Percentiles rank a stretch among this genome's conserved stretches.
phyloP scores from a whole-genome alignment of 2,797 vertebrate genomes.

The Oreortyx pictus region DNA sequence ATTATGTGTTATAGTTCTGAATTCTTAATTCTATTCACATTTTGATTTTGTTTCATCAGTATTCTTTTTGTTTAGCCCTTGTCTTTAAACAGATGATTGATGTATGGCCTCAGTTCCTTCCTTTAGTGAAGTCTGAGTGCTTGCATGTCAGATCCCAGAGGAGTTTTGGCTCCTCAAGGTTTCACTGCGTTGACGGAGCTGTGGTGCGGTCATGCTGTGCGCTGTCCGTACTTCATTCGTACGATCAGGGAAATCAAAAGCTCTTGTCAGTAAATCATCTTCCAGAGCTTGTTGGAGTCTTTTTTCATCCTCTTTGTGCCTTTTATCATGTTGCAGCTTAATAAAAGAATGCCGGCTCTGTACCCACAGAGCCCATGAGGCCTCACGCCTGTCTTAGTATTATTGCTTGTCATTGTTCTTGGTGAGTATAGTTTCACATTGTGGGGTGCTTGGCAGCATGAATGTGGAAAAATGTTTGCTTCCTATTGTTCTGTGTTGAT shows the following conservation, averaged over 20 bases:
- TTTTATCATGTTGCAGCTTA: background rate
- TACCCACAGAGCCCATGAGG: background rate
- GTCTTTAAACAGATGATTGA: background rate
- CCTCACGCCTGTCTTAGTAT: background rate
- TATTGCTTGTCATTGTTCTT: background rate
- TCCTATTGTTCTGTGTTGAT: background rate
- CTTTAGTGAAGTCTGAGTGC: background rate
- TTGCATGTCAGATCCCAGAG: rapidly evolving
- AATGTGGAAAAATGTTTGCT: background rate
- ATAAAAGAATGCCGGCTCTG: background rate
- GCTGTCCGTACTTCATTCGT: background rate
- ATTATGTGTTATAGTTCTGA: background rate
- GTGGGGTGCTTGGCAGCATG: background rate
- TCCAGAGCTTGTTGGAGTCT: background rate
- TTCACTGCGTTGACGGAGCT: background rate
- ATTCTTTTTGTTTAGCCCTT: background rate
- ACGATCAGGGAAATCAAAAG: background rate
- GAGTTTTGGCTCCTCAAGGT: background rate
- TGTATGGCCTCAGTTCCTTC: background rate
- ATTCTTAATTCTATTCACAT: background rate
- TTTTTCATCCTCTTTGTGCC: background rate
- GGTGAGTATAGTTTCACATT: background rate
- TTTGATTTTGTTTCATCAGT: background rate
- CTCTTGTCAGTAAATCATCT: background rate
- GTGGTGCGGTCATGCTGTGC: rapidly evolving